Evolutionary conservation across 2,113 vertebrate species (phyloP).

Genomic region (Grammomys dolichurus): DNA sequence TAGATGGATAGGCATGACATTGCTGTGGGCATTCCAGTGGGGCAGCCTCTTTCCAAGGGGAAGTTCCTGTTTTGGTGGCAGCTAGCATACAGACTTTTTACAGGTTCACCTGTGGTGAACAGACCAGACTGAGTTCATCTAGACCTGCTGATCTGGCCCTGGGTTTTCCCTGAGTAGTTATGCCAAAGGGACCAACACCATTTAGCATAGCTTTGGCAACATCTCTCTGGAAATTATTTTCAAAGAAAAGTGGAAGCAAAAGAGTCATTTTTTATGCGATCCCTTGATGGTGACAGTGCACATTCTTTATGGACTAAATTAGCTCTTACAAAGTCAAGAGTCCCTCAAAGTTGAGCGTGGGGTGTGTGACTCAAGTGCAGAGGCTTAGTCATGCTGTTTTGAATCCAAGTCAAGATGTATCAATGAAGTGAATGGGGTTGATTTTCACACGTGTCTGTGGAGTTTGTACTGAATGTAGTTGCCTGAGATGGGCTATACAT

Average conservation of each 20-base stretch:
- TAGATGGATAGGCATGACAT: not conserved
- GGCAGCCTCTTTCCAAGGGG: not conserved
- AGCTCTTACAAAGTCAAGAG: constrained; percentile 26
- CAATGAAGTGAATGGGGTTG: not conserved
- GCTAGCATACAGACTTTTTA: not conserved
- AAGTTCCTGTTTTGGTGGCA: not conserved
- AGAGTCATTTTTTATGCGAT: not conserved
- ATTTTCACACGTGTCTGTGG: not conserved
- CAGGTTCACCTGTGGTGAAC: not conserved
- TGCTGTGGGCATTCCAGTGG: not conserved
- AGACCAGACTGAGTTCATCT: not conserved
- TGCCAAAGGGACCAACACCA: not conserved
- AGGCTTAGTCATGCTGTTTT: not conserved
- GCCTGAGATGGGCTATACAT: no score
- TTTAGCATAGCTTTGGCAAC: not conserved
- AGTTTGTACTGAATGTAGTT: not conserved
- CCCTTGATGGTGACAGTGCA: not conserved
- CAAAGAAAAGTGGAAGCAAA: constrained; percentile 33
- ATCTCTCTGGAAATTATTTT: constrained; percentile 5
- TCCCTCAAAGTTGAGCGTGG: not conserved
- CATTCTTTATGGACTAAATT: not conserved
- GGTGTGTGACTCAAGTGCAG: not conserved
- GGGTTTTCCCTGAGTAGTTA: no score
- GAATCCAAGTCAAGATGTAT: constrained; percentile 15
- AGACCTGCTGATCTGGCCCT: no score